Percentiles rank a stretch among this genome's conserved stretches.
phyloP scores from a whole-genome alignment of 2,113 vertebrate genomes.

The Myrmophylax atrothorax region DNA sequence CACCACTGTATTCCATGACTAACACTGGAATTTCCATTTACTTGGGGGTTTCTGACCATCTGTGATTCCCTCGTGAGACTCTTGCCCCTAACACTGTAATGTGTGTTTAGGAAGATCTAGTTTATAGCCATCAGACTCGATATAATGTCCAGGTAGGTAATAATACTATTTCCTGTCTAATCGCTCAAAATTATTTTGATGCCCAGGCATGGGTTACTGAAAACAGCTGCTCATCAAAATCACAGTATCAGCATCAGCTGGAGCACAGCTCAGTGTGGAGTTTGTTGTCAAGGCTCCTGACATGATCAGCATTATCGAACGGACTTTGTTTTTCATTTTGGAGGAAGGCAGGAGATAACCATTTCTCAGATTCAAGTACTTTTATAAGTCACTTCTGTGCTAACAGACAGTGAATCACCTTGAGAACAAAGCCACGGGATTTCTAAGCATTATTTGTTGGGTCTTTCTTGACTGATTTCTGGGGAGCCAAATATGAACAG shows the following conservation, averaged over 20 bases:
- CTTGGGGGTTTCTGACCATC: background rate
- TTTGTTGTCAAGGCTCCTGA: background rate
- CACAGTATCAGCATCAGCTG: background rate
- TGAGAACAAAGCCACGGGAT: background rate
- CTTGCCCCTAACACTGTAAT: background rate
- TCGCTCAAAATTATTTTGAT: background rate
- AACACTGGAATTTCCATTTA: background rate
- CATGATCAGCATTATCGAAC: background rate
- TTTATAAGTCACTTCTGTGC: background rate
- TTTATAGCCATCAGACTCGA: background rate
- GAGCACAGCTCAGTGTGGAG: background rate
- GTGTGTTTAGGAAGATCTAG: background rate
- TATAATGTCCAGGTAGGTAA: background rate
- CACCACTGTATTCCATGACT: background rate
- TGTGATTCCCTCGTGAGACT: background rate
- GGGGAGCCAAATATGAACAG: background rate
- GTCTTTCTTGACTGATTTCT: background rate
- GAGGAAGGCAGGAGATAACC: background rate
- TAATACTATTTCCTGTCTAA: background rate
- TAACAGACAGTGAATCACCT: background rate
- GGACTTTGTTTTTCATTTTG: background rate
- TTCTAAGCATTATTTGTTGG: background rate
- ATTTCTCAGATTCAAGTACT: background rate
- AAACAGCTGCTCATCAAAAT: background rate
- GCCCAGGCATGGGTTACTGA: background rate